Conservation (phyloP, 2,888 invertebrate genomes). For the Epinotia brunnichana region DNA sequence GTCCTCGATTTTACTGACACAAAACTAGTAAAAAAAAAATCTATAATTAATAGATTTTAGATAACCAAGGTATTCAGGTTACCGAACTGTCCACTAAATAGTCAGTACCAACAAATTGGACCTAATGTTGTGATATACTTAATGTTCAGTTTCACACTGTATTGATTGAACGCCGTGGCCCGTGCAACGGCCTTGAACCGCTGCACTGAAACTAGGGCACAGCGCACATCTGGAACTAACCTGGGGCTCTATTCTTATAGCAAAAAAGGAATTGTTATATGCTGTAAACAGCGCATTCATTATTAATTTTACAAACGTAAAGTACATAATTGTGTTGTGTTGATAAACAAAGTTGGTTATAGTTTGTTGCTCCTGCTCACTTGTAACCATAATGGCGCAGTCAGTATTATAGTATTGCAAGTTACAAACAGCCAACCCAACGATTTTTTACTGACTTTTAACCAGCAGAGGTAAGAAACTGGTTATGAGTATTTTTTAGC, state of each 20-base stretch:
- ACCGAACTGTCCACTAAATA: neutral
- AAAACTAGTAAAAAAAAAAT: neutral
- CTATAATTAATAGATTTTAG: neutral
- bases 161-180: conserved; percentile 39
- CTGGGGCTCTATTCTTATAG: conserved; percentile 5
- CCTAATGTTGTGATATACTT: too few relatives aligned
- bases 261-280: neutral
- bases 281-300: neutral
- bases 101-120: neutral
- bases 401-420: too few relatives aligned
- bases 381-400: too few relatives aligned
- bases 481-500: too few relatives aligned
- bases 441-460: too few relatives aligned
- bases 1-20: neutral
- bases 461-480: too few relatives aligned
- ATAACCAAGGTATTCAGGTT: neutral
- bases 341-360: too few relatives aligned
- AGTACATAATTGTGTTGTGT: too few relatives aligned
- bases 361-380: too few relatives aligned
- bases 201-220: conserved; percentile 44
- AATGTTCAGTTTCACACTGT: conserved; percentile 21
- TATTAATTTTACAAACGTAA: too few relatives aligned
- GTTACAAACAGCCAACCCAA: too few relatives aligned
- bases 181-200: conserved; percentile 44
- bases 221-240: conserved; percentile 19